Evolutionary conservation across 2,888 invertebrate species (phyloP).

Genomic region (Hemithea aestivaria): DNA sequence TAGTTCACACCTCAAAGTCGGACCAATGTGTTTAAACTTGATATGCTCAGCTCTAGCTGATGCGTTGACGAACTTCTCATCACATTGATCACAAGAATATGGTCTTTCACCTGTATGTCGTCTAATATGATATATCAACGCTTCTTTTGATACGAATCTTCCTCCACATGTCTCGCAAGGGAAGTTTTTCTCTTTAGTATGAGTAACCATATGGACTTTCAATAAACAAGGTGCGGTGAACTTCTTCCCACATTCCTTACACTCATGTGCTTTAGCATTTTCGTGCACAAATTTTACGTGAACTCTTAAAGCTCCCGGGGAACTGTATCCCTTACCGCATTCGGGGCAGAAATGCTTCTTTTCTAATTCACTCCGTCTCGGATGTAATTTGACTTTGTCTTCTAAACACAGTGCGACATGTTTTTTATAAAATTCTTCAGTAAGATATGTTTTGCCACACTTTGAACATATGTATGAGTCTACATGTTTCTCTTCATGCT

Average conservation of each 20-base stretch:
- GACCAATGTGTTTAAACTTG: conserved; percentile 63
- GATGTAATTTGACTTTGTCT: conserved; percentile 57
- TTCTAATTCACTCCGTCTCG: conserved; percentile 48
- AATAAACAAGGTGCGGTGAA: conserved; percentile 70
- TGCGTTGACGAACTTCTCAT: conserved; percentile 64
- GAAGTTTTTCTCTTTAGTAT: conserved; percentile 66
- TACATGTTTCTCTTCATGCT: conserved; percentile 59
- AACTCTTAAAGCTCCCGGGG: conserved; percentile 59
- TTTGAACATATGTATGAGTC: conserved; percentile 56
- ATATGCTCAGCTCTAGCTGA: conserved; percentile 68
- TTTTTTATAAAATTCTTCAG: conserved; percentile 55
- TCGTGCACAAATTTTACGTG: conserved; percentile 64
- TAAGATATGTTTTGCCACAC: conserved; percentile 60
- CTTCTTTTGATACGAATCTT: conserved; percentile 66
- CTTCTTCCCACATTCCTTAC: conserved; percentile 56
- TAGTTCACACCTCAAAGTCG: conserved; percentile 59
- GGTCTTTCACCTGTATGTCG: conserved; percentile 70
- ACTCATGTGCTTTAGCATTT: conserved; percentile 59
- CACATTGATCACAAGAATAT: conserved; percentile 57
- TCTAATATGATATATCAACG: conserved; percentile 62
- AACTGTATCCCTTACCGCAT: conserved; percentile 64
- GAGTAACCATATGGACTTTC: conserved; percentile 61
- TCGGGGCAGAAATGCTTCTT: conserved; percentile 51
- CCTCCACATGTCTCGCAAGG: conserved; percentile 56
- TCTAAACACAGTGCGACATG: conserved; percentile 60